Evolutionary conservation across 2,797 vertebrate species (phyloP).

Genomic region (Momotus momota): DNA sequence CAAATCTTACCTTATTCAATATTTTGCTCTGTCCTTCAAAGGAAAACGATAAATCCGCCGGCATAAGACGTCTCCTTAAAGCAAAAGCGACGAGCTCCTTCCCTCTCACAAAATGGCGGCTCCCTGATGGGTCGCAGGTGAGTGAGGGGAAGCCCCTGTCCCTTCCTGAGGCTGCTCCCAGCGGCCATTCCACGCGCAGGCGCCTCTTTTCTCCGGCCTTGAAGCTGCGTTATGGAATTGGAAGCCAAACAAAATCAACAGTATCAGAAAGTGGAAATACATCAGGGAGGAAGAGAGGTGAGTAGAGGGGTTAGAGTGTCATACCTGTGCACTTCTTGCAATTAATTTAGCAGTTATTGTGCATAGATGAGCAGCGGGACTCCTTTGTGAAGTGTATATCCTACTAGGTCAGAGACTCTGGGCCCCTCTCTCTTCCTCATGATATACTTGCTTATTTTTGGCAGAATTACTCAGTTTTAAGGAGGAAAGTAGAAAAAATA

Average conservation of each 20-base stretch:
- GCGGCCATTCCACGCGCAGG: too few species aligned
- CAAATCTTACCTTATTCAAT: neutral
- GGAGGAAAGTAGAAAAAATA: neutral
- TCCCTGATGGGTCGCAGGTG: fast-evolving
- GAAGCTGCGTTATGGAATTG: fast-evolving
- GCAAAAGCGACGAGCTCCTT: fast-evolving
- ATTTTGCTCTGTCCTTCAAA: fast-evolving
- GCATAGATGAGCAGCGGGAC: fast-evolving
- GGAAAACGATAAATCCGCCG: fast-evolving
- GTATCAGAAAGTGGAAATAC: fast-evolving
- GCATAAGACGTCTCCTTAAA: too few species aligned
- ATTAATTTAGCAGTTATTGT: neutral
- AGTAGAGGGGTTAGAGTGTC: neutral
- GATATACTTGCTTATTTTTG: fast-evolving
- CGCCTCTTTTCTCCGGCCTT: too few species aligned
- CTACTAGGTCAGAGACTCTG: neutral
- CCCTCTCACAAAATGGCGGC: fast-evolving
- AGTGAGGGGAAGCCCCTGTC: fast-evolving
- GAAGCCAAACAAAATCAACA: neutral
- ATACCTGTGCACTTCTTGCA: fast-evolving
- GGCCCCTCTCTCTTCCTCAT: neutral
- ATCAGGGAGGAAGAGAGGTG: neutral
- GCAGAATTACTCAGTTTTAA: neutral
- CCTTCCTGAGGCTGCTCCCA: fast-evolving
- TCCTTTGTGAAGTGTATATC: neutral